Base-by-base conservation (phyloP, 1,140 invertebrate genomes). In the Ceratina calcarata region DNA sequence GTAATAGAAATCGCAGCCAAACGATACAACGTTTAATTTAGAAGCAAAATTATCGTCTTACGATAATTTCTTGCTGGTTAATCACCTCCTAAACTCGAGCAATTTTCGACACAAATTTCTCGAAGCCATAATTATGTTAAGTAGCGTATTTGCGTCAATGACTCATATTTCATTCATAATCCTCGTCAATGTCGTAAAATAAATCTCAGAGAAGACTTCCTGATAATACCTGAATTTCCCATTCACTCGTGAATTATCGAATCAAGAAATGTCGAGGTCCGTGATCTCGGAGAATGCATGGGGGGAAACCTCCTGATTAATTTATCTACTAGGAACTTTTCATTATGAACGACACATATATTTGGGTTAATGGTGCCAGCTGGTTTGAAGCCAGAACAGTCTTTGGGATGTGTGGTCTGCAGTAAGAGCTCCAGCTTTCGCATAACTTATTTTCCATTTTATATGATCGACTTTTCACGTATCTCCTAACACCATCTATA, bases 361-460 rank as follows among this genome's bases (percentile, higher is more conserved):
- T 86, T 82, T 86, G 67, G 83, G 84, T 86, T 86, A 86, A 86
- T 86, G 80, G 75, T 85, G 80, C 68, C 73, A 85, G 73, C 64
- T 84, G 83, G 82, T 85, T 81, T 80, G 68, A 81, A 72, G 83
- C 83, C 83, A 85, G 78, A 24, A 83, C 53, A 73, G 77, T 62
- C 58, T 81, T 73, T 57, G 27, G 74, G 55, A 67, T 67, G 66
- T 58, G 69, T 77, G 68, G 53, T 69, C 72, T 81, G 67, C 68
- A 81, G 57, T 49, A 65, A 64, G 58, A n/a, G 53, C 64, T 62
- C 55, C 70, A 76, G 58, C 80, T 24, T 45, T 71, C 57, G 18
- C 45, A 18, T 8, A 58, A 24, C 55, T 72, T 57, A 65, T 73
- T 81, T 49, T 22, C 51, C 51, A 66, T 55, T 57, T 81, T 64